Percentiles rank a stretch among this genome's conserved stretches.
Conservation (phyloP, 2,797 vertebrate genomes). For the Oryzias dopingdopingensis region DNA sequence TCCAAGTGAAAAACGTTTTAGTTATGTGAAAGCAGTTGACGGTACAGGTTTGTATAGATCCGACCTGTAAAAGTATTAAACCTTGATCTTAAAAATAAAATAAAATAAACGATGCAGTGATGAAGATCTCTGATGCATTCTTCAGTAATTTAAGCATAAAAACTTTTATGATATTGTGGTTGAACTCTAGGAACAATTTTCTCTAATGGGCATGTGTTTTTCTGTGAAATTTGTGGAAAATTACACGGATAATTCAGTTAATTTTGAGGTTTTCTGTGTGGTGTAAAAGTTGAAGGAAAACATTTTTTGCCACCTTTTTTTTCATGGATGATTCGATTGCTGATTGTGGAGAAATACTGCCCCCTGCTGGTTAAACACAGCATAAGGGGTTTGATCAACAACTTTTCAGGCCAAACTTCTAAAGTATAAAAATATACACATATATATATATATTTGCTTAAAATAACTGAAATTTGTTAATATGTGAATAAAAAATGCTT, state of each 20-base stretch:
- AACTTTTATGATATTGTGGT: not conserved
- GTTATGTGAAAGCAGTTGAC: conserved; percentile 33
- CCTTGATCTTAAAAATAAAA: conserved; percentile 1
- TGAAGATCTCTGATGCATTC: not conserved
- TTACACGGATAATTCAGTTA: not conserved
- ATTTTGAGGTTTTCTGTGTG: too few relatives aligned
- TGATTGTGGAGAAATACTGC: conserved; percentile 56
- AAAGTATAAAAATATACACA: too few relatives aligned
- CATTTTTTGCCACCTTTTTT: not conserved
- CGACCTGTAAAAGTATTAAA: conserved; percentile 33
- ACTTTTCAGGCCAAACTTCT: too few relatives aligned
- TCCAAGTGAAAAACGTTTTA: conserved; percentile 47
- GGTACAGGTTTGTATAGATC: conserved; percentile 43
- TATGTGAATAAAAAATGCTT: too few relatives aligned
- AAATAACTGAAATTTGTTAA: too few relatives aligned
- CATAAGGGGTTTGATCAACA: not conserved
- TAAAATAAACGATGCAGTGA: not conserved
- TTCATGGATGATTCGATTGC: not conserved
- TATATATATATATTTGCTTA: too few relatives aligned
- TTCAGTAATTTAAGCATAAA: not conserved
- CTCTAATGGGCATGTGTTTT: not conserved
- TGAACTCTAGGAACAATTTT: not conserved
- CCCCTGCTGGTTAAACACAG: conserved; percentile 67
- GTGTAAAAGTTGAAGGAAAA: too few relatives aligned
- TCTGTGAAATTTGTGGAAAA: not conserved